Evolutionary conservation across 2,888 invertebrate species (phyloP), one percentile per base, ranked within the genome.

Genomic region (Norana najaformis): DNA sequence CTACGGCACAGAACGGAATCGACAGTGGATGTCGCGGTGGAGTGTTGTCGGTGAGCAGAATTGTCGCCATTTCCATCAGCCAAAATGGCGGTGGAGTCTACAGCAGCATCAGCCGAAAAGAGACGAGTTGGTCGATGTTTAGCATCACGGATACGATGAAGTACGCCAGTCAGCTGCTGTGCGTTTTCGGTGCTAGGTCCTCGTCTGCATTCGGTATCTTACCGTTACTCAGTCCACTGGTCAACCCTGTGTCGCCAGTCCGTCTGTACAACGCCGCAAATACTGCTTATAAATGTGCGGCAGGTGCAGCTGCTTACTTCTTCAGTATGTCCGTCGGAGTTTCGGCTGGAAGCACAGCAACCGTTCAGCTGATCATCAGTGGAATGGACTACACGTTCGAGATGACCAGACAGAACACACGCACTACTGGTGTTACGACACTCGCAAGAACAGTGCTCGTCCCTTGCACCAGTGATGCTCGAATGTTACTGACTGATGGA

Each of bases 271-370:
- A 91, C 34, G 36, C 90, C 35, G 88, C 89, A 30, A 88, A 47
- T 38, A 83, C 89, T 34, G 69, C 41, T 39, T 91, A 91, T 85
- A 35, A 36, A 8, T 91, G 91, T 41, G 38, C 41, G 23, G 16
- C 37, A 37, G 88, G n/a, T 38, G 37, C 53, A 30, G 38, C 85
- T 34, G 69, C 83, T 34, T 91, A 89, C 69, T 91, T 89, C 69
- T 89, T 91, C 89, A 91, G 89, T 83, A 90, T 91, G 88, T 89
- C 90, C 30, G 91, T 89, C 34, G 91, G 91, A 69, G 90, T 91
- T 38, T 18, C 90, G 0, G 89, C 89, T 39, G 90, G 89, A 34
- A 37, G n/a, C 39, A 23, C 37, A 14, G 85, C 91, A 13, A 47
- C 83, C 39, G 39, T 90, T 37, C 35, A 83, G 41, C 35, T 90